phyloP scores from a whole-genome alignment of 2,113 vertebrate species.

The Tinamus guttatus region DNA sequence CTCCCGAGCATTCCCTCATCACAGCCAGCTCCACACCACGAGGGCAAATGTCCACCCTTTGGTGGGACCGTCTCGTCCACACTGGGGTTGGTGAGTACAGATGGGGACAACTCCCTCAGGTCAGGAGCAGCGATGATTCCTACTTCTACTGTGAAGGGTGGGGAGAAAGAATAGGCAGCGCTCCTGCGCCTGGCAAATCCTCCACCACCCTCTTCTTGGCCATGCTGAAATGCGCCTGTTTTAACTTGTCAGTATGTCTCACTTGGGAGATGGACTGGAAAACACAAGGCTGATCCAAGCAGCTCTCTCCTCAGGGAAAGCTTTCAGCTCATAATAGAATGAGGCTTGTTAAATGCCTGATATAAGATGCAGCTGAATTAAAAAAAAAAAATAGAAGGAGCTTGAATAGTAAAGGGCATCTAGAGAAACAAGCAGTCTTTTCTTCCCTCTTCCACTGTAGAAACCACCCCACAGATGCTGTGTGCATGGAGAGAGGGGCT shows the following conservation, averaged over 20 bases:
- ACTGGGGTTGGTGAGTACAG: accelerated
- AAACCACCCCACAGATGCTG: constrained; percentile 46
- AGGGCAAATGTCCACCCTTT: neutral
- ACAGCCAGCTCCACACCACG: neutral
- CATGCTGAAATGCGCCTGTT: constrained; percentile 51
- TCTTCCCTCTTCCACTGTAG: neutral
- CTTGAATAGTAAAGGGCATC: constrained; percentile 56
- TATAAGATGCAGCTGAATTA: constrained; percentile 59
- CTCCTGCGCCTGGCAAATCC: neutral
- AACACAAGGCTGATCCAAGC: constrained; percentile 63
- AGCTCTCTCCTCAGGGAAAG: constrained; percentile 48
- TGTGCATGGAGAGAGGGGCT: neutral
- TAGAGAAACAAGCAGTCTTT: constrained; percentile 62
- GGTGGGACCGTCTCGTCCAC: accelerated
- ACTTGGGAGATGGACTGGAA: constrained; percentile 62
- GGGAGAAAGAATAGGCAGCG: neutral
- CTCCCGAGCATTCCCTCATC: accelerated
- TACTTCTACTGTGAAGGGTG: neutral
- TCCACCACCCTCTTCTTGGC: neutral
- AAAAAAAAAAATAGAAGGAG: constrained; percentile 52
- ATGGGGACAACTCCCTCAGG: neutral
- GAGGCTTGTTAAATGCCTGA: constrained; percentile 45
- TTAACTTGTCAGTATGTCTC: constrained; percentile 58
- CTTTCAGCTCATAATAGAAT: constrained; percentile 58
- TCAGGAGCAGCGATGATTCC: neutral